A percentile compares a stretch with the other conserved stretches of the same genome.
These are phyloP conservation scores for Cacoxenus indagator DNA, from an alignment of 2,888 invertebrate species.

Conservation along the genomic window DNA sequence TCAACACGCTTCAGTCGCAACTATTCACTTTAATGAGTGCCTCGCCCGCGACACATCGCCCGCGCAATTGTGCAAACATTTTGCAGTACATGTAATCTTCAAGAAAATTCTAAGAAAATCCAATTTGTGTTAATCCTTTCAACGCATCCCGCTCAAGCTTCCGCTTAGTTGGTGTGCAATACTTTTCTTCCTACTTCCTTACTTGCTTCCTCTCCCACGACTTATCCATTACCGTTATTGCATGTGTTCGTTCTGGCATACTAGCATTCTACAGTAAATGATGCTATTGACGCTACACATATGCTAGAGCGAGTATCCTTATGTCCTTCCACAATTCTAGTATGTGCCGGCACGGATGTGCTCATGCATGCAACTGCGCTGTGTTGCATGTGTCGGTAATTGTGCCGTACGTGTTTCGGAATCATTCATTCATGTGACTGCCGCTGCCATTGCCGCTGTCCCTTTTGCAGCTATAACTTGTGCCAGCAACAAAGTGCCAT, in stretches of 20 bases:
- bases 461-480: not conserved
- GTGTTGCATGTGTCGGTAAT: conserved; percentile 38
- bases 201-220: no score
- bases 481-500: not conserved
- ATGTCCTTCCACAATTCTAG: no score
- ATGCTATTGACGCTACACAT: not conserved
- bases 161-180: not conserved
- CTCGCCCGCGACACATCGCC: not conserved
- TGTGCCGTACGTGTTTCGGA: conserved; percentile 37
- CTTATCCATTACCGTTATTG: not conserved
- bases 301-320: no score
- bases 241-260: not conserved
- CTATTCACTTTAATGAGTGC: not conserved
- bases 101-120: not conserved
- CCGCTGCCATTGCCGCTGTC: not conserved
- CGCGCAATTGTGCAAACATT: not conserved
- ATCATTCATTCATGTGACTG: conserved; percentile 10
- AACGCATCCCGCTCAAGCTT: not conserved
- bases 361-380: conserved; percentile 43
- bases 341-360: conserved; percentile 4
- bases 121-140: not conserved
- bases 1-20: not conserved
- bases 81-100: not conserved
- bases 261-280: not conserved
- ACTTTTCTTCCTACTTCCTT: not conserved